phyloP scores from a whole-genome alignment of 2,888 invertebrate genomes.

The Spialia ferax region DNA sequence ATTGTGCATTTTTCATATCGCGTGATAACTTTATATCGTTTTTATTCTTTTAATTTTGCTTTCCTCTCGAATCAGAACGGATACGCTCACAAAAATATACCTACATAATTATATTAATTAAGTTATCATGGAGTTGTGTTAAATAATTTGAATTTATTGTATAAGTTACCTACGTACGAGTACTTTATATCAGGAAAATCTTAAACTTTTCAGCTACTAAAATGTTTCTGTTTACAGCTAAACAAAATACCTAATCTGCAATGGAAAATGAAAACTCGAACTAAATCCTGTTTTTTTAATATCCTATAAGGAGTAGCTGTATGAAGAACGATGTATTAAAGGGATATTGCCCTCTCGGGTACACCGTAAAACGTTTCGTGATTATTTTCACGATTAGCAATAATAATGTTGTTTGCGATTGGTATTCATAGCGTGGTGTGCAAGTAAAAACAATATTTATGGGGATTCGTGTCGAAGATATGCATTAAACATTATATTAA shows the following conservation, averaged over 20 bases:
- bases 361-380: slow-evolving; percentile 36
- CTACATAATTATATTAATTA: no score
- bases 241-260: background rate
- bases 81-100: background rate
- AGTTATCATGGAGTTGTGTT: background rate
- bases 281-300: slow-evolving; percentile 12
- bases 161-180: background rate
- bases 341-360: slow-evolving; percentile 36
- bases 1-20: slow-evolving; percentile 27
- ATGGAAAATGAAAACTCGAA: background rate
- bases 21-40: slow-evolving; percentile 2
- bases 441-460: slow-evolving; percentile 39
- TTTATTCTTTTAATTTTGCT: slow-evolving; percentile 9
- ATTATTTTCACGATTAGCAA: slow-evolving; percentile 36
- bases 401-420: slow-evolving; percentile 26
- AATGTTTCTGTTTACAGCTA: background rate
- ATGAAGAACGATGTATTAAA: slow-evolving; percentile 13
- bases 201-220: no score
- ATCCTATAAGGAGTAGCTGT: background rate
- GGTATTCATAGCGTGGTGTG: slow-evolving; percentile 31
- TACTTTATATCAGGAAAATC: no score
- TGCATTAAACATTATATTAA: slow-evolving; percentile 9
- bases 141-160: background rate
- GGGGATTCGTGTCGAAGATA: slow-evolving; percentile 34
- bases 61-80: slow-evolving; percentile 19